Base-by-base conservation (phyloP, 1,140 invertebrate species). In the Drosophila baimaii region DNA sequence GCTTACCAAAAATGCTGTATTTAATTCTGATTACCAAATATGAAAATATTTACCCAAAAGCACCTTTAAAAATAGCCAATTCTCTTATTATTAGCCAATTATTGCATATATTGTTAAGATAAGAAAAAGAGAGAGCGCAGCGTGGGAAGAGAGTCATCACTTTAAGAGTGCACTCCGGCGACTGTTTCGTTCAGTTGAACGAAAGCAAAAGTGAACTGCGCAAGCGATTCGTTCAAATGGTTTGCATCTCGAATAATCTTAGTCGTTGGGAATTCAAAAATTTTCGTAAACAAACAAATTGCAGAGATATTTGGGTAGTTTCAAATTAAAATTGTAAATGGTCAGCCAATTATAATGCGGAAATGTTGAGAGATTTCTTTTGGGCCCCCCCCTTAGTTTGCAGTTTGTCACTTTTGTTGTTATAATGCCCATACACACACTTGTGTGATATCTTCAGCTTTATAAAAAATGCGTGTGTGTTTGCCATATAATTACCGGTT, bases 401-500 rank as follows among this genome's bases (percentile, higher is more conserved):
- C 84, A 89, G 77, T n/a, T n/a, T 75, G 81, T 85, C 82, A 85
- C 31, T 81, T 65, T 76, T 59, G 71, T 82, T 54, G 37, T 51
- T 62, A 19, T 35, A 69, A 59, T 52, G 23, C 69, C 10, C 54
- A 65, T 33, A 55, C 27, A 17, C 37, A 70, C 29, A 21, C n/a
- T n/a, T n/a, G n/a, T 12, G 1, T 5, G n/a, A 54, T 35, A 54
- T 35, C 51, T 54, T 35, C 19, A 23, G 31, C 29, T 35, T 54
- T 35, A 35, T 23, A 6, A 37, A 29, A 64, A 21, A 41, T 70
- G 46, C 44, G 43, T 61, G 62, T 74, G 19, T 57, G 17, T 66
- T 71, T 37, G 70, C 83, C 51, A 68, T 73, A 81, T 89, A 89
- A 89, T 89, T 89, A 89, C 84, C 84, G 84, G 84, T 89, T 89